Evolutionary conservation across 1,140 invertebrate genomes (phyloP).

Genomic region (Lutraria rhynchaena): DNA sequence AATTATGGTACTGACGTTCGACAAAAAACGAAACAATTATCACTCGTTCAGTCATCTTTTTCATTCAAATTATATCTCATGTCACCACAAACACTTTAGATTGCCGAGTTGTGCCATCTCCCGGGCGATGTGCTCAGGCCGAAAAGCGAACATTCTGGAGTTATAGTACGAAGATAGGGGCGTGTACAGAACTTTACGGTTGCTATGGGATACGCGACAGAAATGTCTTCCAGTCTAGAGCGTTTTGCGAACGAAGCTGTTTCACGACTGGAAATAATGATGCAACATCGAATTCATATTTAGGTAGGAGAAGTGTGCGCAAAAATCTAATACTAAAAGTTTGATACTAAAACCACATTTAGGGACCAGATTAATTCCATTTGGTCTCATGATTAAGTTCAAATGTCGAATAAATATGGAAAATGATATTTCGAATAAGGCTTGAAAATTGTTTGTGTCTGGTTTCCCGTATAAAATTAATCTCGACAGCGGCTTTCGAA

Average conservation of each 20-base stretch:
- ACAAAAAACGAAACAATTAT: no score
- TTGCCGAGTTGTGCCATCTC: constrained; percentile 37
- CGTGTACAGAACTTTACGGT: constrained; percentile 36
- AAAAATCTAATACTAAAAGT: no score
- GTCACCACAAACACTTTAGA: constrained; percentile 9
- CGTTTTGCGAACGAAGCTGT: constrained; percentile 31
- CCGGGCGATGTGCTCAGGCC: constrained; percentile 2
- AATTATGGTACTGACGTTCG: no score
- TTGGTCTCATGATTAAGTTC: no score
- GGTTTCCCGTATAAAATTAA: no score
- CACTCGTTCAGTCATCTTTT: no score
- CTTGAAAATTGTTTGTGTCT: no score
- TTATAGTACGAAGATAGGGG: constrained; percentile 37
- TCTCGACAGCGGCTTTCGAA: no score
- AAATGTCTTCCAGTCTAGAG: constrained; percentile 33
- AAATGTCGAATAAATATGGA: no score
- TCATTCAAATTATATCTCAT: not conserved
- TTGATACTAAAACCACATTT: no score
- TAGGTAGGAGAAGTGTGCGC: constrained; percentile 10
- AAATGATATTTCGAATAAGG: no score
- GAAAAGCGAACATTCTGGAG: constrained; percentile 29
- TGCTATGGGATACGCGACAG: constrained; percentile 50
- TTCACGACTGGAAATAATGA: constrained; percentile 36
- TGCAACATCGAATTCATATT: not conserved
- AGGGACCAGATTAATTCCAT: no score